phyloP scores from a whole-genome alignment of 2,113 vertebrate species.

The Oreochromis spilurus region DNA sequence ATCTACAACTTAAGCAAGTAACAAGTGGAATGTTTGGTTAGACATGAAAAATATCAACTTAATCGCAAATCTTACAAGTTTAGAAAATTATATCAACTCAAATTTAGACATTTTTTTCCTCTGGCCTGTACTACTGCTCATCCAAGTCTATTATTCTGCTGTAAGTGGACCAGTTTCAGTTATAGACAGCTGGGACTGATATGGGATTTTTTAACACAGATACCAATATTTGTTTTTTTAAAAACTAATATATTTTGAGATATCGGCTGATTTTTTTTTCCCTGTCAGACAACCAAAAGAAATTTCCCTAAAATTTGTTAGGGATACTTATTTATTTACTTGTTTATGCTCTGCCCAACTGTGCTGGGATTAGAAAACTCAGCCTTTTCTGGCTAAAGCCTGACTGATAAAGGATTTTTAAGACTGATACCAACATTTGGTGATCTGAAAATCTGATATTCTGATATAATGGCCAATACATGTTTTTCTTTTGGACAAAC shows the following conservation, averaged over 20 bases:
- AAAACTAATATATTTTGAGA: neutral
- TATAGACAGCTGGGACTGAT: neutral
- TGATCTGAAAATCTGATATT: fast-evolving
- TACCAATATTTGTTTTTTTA: fast-evolving
- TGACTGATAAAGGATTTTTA: neutral
- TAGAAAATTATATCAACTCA: slow-evolving; percentile 25
- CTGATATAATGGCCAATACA: neutral
- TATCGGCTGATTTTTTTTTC: fast-evolving
- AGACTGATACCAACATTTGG: neutral
- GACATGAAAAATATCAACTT: slow-evolving; percentile 17
- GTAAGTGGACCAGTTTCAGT: fast-evolving
- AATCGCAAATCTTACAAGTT: slow-evolving; percentile 24
- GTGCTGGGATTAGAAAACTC: neutral
- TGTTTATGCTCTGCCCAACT: neutral
- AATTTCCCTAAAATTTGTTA: neutral
- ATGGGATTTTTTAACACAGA: fast-evolving
- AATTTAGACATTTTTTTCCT: neutral
- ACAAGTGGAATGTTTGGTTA: slow-evolving; percentile 63
- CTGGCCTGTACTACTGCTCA: neutral
- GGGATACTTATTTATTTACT: neutral
- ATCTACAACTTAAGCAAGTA: slow-evolving; percentile 39
- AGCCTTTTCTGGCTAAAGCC: neutral
- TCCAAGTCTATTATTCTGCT: neutral
- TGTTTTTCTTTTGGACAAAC: neutral
- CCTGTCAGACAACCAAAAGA: fast-evolving